Percentiles rank a stretch among this genome's conserved stretches.
These are phyloP conservation scores for Lamproptera curius DNA, from an alignment of 2,888 invertebrate genomes.

Conservation along the genomic window DNA sequence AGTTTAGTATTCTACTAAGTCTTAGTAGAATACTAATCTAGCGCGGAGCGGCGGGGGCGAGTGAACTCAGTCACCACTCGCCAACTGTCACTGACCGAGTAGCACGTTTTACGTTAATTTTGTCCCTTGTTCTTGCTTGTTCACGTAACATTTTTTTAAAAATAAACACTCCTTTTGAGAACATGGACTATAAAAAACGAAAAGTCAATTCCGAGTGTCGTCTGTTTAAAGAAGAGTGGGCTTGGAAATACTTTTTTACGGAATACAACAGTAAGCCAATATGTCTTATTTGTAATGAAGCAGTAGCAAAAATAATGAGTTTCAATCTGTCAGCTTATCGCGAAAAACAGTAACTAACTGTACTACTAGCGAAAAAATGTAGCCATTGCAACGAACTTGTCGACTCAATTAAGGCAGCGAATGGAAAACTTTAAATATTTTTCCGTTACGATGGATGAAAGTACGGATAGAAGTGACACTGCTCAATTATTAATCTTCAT, in stretches of 20 bases:
- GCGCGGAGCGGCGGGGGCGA: not conserved
- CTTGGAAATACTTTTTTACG: not conserved
- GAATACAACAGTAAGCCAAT: not conserved
- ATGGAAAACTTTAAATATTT: constrained; percentile 25
- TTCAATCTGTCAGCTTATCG: constrained; percentile 21
- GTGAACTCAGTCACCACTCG: not conserved
- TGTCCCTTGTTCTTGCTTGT: not conserved
- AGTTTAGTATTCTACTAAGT: not conserved
- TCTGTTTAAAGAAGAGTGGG: not conserved
- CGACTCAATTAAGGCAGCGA: constrained; percentile 21
- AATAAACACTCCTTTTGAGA: not conserved
- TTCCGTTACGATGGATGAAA: constrained; percentile 31
- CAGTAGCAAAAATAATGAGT: constrained; percentile 18
- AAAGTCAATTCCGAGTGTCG: not conserved
- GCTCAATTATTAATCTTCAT: constrained; percentile 24
- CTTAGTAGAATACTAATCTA: not conserved
- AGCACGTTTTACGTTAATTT: not conserved
- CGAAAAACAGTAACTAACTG: constrained; percentile 20
- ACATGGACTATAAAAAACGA: not conserved
- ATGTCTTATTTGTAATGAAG: not conserved
- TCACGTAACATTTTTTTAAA: not conserved
- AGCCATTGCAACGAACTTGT: constrained; percentile 23
- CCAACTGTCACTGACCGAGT: not conserved
- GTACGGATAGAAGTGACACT: constrained; percentile 25
- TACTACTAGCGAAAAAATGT: too few species aligned